phyloP scores from a whole-genome alignment of 2,113 vertebrate species.

The Mirounga angustirostris region DNA sequence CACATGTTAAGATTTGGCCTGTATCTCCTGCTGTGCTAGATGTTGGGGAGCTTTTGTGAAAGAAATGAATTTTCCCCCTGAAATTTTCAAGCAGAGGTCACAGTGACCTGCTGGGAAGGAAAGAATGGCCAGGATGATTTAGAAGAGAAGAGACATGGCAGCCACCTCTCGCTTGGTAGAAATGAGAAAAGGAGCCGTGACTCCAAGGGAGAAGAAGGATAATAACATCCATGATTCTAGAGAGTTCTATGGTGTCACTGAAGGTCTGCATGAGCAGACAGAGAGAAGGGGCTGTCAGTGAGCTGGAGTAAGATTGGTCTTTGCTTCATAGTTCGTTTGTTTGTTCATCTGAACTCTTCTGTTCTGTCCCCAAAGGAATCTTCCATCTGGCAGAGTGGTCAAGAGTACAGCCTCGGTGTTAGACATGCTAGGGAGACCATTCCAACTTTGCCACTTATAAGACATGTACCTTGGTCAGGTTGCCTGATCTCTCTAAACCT shows the following conservation, averaged over 20 bases:
- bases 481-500: not conserved
- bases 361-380: not conserved
- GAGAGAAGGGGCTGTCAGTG: not conserved
- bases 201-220: not conserved
- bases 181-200: not conserved
- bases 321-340: not conserved
- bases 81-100: conserved; percentile 44
- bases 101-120: not conserved
- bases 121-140: not conserved
- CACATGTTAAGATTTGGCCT: not conserved
- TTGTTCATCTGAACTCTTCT: not conserved
- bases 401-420: not conserved
- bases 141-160: not conserved
- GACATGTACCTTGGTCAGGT: not conserved
- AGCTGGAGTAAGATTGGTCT: not conserved
- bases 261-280: not conserved
- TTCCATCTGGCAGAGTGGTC: not conserved
- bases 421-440: not conserved
- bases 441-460: not conserved
- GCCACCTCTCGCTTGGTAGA: not conserved
- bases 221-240: not conserved
- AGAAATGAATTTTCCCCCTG: not conserved
- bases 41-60: not conserved
- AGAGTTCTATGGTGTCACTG: not conserved
- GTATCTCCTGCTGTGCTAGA: not conserved